Evolutionary conservation across 2,113 vertebrate genomes (phyloP).

Genomic region (Neopipo cinnamomea): DNA sequence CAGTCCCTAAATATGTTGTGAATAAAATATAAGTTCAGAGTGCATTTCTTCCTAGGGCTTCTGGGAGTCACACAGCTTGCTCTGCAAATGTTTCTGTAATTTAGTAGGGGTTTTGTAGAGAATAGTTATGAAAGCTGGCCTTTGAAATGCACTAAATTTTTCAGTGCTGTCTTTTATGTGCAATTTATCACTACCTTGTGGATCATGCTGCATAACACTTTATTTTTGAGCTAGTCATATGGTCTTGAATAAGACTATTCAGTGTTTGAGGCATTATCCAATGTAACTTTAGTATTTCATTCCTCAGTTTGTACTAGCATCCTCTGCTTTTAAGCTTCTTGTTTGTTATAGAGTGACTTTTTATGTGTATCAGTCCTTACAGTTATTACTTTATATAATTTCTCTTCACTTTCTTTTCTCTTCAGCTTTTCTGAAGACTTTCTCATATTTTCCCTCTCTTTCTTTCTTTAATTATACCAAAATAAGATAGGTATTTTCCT

Average conservation of each 20-base stretch:
- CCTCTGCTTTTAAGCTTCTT: not conserved
- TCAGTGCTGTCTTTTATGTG: not conserved
- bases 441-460: not conserved
- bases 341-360: not conserved
- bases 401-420: not conserved
- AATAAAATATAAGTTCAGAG: not conserved
- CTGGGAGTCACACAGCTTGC: not conserved
- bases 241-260: not conserved
- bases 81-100: not conserved
- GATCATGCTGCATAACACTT: not conserved
- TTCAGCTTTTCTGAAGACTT: not conserved
- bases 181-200: not conserved
- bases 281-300: not conserved
- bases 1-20: not conserved
- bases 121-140: not conserved
- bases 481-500: not conserved
- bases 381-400: not conserved
- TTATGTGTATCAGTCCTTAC: not conserved
- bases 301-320: not conserved
- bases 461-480: not conserved
- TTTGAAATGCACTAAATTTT: conserved; percentile 18
- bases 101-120: not conserved
- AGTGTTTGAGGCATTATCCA: not conserved
- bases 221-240: not conserved
- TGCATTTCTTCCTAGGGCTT: not conserved